Conservation (phyloP, 2,113 vertebrate species). For the Neotoma lepida region DNA sequence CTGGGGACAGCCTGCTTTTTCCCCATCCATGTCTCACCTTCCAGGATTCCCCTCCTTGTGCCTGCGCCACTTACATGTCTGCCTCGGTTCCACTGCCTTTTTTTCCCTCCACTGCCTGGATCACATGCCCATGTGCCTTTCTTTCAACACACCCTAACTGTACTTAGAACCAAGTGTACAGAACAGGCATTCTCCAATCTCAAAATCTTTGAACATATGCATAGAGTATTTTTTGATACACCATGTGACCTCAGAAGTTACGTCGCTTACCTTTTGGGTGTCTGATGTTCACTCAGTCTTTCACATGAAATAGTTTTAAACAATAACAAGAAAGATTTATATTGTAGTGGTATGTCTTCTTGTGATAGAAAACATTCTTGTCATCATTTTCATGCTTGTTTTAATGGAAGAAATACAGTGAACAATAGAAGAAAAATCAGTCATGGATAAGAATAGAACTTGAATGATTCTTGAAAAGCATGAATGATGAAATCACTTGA, state of each 20-base stretch:
- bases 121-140: neutral
- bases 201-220: neutral
- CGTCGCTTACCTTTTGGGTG: neutral
- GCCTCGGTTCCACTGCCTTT: accelerated
- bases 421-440: neutral
- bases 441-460: neutral
- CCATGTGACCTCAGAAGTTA: neutral
- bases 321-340: neutral
- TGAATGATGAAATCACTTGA: neutral
- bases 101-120: neutral
- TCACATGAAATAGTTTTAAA: neutral
- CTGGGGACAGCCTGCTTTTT: neutral
- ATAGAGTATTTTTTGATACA: neutral
- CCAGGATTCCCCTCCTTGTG: too few relatives aligned
- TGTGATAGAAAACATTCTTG: neutral
- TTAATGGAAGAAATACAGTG: neutral
- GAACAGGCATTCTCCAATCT: neutral
- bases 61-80: neutral
- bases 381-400: neutral
- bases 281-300: neutral
- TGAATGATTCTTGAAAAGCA: neutral
- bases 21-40: accelerated
- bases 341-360: neutral
- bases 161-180: neutral
- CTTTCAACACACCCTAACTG: neutral